These are phyloP conservation scores for Neolamprologus fasciatus DNA, from an alignment of 2,113 vertebrate species.

Conservation along the genomic window DNA sequence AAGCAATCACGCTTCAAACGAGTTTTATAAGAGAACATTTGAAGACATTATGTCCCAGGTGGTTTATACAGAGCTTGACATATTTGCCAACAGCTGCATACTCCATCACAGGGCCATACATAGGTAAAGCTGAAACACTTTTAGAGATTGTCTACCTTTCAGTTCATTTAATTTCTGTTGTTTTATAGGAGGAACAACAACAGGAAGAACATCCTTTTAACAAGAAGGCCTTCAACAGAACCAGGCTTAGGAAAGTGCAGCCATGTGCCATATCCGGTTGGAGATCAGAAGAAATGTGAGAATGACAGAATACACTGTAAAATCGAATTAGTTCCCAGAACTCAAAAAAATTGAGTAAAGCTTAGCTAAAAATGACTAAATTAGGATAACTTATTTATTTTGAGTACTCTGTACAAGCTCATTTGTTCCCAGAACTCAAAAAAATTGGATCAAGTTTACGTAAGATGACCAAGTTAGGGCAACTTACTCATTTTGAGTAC, in stretches of 20 bases:
- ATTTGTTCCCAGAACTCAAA: too few relatives aligned
- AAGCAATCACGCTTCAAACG: not conserved
- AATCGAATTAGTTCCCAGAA: too few relatives aligned
- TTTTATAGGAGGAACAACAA: not conserved
- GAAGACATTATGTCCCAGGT: rapidly evolving
- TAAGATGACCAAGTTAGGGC: too few relatives aligned
- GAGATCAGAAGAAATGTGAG: not conserved
- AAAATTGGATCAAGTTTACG: too few relatives aligned
- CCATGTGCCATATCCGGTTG: not conserved
- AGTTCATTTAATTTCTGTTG: not conserved
- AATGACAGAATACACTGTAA: not conserved
- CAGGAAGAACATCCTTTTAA: not conserved
- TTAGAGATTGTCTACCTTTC: not conserved
- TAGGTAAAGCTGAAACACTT: not conserved
- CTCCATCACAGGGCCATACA: not conserved
- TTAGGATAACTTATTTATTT: too few relatives aligned
- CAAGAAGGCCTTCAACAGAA: not conserved
- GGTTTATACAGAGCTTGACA: not conserved
- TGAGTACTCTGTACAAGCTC: too few relatives aligned
- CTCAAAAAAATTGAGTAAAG: too few relatives aligned
- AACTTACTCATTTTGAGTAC: too few relatives aligned
- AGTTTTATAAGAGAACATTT: not conserved
- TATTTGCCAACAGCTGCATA: not conserved
- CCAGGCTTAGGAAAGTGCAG: not conserved
- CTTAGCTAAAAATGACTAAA: too few relatives aligned